These are phyloP conservation scores for Cylindroiulus punctatus DNA, from an alignment of 2,888 invertebrate species.

Conservation along the genomic window DNA sequence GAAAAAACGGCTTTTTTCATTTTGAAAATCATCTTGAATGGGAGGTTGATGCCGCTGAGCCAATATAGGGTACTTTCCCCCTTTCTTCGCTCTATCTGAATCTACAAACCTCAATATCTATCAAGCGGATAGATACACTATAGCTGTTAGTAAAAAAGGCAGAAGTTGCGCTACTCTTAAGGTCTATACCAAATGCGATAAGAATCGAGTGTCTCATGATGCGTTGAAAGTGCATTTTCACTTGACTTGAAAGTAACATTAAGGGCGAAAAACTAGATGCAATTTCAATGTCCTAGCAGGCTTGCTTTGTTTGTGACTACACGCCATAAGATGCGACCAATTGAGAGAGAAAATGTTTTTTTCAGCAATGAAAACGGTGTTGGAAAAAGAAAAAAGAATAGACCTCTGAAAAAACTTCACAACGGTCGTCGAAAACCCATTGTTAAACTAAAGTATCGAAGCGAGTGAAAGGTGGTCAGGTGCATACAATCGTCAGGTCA, in stretches of 20 bases:
- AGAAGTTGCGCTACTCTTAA: not conserved
- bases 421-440: not conserved
- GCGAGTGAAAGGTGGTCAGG: conserved; percentile 19
- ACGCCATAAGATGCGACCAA: conserved; percentile 5
- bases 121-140: conserved; percentile 36
- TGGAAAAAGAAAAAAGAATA: conserved; percentile 20
- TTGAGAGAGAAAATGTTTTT: conserved; percentile 43
- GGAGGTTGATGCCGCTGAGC: conserved; percentile 27
- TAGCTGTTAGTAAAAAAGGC: conserved; percentile 2
- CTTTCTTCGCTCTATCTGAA: not conserved
- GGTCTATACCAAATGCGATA: conserved; percentile 41
- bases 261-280: conserved; percentile 30
- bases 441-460: not conserved
- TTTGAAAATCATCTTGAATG: conserved; percentile 23
- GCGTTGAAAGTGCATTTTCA: conserved; percentile 50
- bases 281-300: not conserved
- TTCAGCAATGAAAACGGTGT: not conserved
- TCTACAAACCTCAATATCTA: conserved; percentile 40
- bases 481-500: no score
- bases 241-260: conserved; percentile 49
- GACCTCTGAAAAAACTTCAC: not conserved
- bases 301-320: conserved; percentile 49
- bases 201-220: conserved; percentile 51
- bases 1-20: not conserved
- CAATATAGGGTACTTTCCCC: conserved; percentile 3